A percentile compares a stretch with the other conserved stretches of the same genome.
phyloP scores from a whole-genome alignment of 2,113 vertebrate genomes.

The Halcyon senegalensis region DNA sequence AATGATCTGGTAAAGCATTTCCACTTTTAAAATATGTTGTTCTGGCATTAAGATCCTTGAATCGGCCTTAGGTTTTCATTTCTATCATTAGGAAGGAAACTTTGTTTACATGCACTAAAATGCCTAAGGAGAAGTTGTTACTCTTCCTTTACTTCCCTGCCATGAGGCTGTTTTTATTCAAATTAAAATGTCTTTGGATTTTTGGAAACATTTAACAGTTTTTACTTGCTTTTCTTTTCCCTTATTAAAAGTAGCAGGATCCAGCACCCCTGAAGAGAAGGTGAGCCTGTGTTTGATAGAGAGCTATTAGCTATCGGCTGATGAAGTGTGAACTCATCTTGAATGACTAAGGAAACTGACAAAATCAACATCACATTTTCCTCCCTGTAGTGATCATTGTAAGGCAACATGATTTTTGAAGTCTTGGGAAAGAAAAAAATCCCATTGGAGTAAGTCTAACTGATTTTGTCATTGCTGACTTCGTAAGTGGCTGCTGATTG shows the following conservation, averaged over 20 bases:
- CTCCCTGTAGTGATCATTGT: conserved; percentile 52
- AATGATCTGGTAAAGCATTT: neutral
- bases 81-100: conserved; percentile 1
- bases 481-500: conserved; percentile 7
- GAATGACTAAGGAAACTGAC: conserved; percentile 59
- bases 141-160: neutral
- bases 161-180: conserved; percentile 8
- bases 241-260: neutral
- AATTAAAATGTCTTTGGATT: neutral
- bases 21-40: neutral
- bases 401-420: conserved; percentile 70
- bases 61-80: neutral
- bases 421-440: conserved; percentile 58
- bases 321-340: conserved; percentile 65
- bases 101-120: neutral
- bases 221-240: conserved; percentile 3
- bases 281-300: conserved; percentile 26
- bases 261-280: conserved; percentile 35
- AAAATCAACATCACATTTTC: conserved; percentile 67
- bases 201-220: conserved; percentile 13
- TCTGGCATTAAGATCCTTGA: neutral
- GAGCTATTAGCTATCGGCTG: conserved; percentile 40
- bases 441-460: conserved; percentile 56
- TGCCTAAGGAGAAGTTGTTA: neutral
- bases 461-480: conserved; percentile 53